phyloP scores from a whole-genome alignment of 1,140 invertebrate species.

The Bombus polaris region DNA sequence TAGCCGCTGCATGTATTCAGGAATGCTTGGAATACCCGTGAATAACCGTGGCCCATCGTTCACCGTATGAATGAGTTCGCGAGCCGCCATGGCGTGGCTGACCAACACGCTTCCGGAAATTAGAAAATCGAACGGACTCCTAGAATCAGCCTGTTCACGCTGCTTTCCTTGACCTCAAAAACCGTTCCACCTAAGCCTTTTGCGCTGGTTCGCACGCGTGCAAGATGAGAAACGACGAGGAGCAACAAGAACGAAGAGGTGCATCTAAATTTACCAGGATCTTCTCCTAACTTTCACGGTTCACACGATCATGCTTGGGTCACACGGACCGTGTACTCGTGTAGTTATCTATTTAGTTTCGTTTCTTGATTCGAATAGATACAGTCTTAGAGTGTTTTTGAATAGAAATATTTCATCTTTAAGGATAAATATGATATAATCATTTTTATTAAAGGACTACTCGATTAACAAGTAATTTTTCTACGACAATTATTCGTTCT shows the following conservation, averaged over 20 bases:
- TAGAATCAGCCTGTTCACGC: neutral
- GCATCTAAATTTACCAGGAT: neutral
- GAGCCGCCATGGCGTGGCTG: too few species aligned
- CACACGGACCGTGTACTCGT: neutral
- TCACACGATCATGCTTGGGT: neutral
- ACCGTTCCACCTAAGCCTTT: neutral
- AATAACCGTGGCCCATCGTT: neutral
- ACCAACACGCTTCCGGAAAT: conserved; percentile 49
- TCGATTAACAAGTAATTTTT: too few species aligned
- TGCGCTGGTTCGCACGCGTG: neutral
- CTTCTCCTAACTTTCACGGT: neutral
- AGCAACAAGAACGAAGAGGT: neutral
- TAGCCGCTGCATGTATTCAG: conserved; percentile 16
- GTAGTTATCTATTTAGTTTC: too few species aligned
- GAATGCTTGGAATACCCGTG: neutral
- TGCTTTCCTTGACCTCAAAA: conserved; percentile 40
- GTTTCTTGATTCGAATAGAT: too few species aligned
- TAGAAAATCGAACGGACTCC: conserved; percentile 51
- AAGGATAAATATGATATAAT: too few species aligned
- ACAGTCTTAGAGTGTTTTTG: too few species aligned
- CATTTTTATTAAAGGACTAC: too few species aligned
- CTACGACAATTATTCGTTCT: too few species aligned
- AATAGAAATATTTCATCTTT: too few species aligned
- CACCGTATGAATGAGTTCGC: neutral
- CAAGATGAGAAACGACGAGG: neutral